phyloP scores from a whole-genome alignment of 2,113 vertebrate species.

The Malurus melanocephalus region DNA sequence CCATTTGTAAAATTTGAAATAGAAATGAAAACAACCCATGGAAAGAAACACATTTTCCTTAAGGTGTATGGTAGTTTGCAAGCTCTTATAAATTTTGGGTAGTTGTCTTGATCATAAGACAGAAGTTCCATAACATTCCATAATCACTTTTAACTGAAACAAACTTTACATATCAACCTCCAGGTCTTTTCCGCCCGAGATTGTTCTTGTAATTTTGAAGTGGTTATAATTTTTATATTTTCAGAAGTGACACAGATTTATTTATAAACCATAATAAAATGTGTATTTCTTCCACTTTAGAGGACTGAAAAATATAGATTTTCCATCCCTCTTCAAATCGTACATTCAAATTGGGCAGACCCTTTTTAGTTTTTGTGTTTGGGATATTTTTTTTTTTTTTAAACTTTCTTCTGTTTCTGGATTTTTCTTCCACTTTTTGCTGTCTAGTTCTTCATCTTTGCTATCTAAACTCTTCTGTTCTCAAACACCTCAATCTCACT shows the following conservation, averaged over 20 bases:
- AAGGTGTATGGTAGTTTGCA: background rate
- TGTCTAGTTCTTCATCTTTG: background rate
- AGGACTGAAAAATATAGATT: background rate
- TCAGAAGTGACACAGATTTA: background rate
- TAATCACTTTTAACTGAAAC: background rate
- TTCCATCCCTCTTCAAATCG: background rate
- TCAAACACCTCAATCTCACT: background rate
- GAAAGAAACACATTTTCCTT: background rate
- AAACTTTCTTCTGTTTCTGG: fast-evolving
- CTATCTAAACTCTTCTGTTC: background rate
- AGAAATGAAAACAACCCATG: background rate
- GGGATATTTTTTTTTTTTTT: background rate
- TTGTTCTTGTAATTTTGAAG: background rate
- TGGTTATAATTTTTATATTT: background rate
- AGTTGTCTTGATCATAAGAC: background rate
- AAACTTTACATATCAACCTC: background rate
- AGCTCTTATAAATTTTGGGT: background rate
- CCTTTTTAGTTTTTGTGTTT: background rate
- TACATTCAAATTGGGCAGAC: background rate
- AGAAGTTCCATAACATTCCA: background rate
- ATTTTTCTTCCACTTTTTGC: background rate
- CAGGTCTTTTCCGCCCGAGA: background rate
- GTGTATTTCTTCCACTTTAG: background rate
- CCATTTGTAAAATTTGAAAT: background rate
- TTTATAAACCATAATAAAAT: background rate